Conservation (phyloP, 2,797 vertebrate species). For the Calcarius lapponicus region DNA sequence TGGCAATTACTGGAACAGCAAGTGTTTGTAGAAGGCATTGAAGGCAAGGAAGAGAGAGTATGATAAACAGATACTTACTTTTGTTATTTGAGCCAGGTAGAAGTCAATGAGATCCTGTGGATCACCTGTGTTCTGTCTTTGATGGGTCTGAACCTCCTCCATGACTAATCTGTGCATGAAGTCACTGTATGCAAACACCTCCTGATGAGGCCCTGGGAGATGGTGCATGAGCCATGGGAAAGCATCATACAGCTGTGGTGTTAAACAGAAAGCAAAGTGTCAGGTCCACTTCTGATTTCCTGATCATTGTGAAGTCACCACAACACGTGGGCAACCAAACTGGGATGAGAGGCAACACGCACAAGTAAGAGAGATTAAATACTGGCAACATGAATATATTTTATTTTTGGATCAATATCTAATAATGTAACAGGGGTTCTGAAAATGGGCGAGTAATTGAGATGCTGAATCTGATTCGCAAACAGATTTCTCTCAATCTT, state of each 20-base stretch:
- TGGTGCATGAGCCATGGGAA: conserved; percentile 49
- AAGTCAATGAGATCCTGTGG: conserved; percentile 60
- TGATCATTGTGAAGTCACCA: neutral
- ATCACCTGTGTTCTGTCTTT: neutral
- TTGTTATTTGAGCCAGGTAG: conserved; percentile 61
- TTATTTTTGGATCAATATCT: neutral
- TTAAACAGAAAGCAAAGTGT: neutral
- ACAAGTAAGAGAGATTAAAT: neutral
- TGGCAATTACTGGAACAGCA: neutral
- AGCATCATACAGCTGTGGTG: conserved; percentile 58
- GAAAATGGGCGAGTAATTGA: neutral
- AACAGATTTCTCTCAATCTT: neutral
- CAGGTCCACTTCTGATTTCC: neutral
- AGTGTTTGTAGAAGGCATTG: neutral
- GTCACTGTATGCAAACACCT: conserved; percentile 7
- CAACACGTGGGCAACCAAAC: neutral
- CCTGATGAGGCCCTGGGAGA: conserved; percentile 60
- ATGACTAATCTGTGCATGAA: conserved; percentile 57
- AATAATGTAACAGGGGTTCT: neutral
- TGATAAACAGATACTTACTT: conserved; percentile 37
- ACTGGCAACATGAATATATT: neutral
- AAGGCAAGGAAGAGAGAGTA: neutral
- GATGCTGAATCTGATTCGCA: neutral
- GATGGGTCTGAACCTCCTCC: conserved; percentile 33
- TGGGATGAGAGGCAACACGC: neutral